A percentile compares a stretch with the other conserved stretches of the same genome.
These are phyloP conservation scores for Peromyscus attwateri DNA, from an alignment of 2,797 vertebrate genomes.

Conservation along the genomic window DNA sequence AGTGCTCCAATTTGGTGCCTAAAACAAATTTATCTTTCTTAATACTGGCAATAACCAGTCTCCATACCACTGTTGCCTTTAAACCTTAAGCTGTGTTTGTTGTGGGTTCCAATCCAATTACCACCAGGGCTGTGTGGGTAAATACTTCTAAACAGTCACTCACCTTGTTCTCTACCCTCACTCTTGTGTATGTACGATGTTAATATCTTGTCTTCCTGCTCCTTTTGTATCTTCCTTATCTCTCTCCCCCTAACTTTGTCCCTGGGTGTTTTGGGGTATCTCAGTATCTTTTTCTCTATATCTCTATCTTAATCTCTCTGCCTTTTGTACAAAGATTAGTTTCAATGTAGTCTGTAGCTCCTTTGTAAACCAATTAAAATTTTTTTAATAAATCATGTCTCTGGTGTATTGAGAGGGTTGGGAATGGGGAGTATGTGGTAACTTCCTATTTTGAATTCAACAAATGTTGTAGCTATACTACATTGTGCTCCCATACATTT, in stretches of 20 bases:
- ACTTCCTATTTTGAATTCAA: conserved; percentile 24
- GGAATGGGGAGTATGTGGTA: conserved; percentile 65
- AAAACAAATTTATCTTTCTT: conserved; percentile 74
- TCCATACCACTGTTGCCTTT: conserved; percentile 83
- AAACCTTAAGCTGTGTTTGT: conserved; percentile 73
- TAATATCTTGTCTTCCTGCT: conserved; percentile 77
- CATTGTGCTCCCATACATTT: not conserved
- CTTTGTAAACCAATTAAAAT: conserved; percentile 88
- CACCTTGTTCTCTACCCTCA: conserved; percentile 60
- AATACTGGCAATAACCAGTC: conserved; percentile 79
- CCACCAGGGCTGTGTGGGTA: conserved; percentile 77
- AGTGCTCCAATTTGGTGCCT: conserved; percentile 78
- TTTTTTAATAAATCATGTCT: conserved; percentile 87
- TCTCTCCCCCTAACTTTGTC: conserved; percentile 71
- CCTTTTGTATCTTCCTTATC: conserved; percentile 77
- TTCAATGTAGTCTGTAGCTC: conserved; percentile 88
- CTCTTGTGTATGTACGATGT: conserved; percentile 76
- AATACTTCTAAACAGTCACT: conserved; percentile 74
- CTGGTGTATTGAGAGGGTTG: conserved; percentile 81
- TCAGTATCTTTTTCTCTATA: conserved; percentile 69
- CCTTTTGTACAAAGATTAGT: conserved; percentile 89
- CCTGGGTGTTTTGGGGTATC: conserved; percentile 76
- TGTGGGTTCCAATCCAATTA: conserved; percentile 74
- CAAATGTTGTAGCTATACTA: not conserved
- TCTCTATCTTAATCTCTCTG: conserved; percentile 24